These are phyloP conservation scores for Prorops nasuta DNA, from an alignment of 1,140 invertebrate species.

Conservation along the genomic window DNA sequence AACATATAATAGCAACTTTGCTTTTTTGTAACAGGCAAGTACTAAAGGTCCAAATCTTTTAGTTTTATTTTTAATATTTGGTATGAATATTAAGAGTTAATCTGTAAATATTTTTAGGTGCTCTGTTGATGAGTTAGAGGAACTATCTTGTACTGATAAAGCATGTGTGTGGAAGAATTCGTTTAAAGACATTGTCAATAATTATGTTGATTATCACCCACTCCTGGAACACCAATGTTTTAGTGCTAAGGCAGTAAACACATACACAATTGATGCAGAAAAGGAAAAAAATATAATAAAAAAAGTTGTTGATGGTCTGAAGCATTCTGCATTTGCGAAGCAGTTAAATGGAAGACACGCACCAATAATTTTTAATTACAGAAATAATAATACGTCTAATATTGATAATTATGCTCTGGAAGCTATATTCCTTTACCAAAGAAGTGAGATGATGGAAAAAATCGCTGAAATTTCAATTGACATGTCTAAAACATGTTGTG, in stretches of 20 bases:
- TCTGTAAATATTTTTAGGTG: background rate
- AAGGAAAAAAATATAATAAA: background rate
- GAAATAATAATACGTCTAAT: background rate
- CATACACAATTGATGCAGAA: background rate
- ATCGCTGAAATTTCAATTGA: too few species aligned
- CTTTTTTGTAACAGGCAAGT: background rate
- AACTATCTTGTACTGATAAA: constrained; percentile 1
- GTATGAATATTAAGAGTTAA: background rate
- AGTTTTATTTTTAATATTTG: background rate
- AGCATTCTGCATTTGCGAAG: background rate
- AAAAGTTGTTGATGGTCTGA: background rate
- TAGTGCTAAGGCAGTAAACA: background rate
- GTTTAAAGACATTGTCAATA: background rate
- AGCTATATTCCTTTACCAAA: background rate
- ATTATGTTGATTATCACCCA: background rate
- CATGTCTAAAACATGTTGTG: constrained; percentile 5
- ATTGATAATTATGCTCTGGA: background rate
- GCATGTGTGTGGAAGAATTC: constrained; percentile 1
- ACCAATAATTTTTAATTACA: background rate
- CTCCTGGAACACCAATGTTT: background rate
- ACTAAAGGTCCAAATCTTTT: background rate
- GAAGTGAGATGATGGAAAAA: too few species aligned
- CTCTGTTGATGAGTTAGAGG: background rate
- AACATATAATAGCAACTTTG: constrained; percentile 14
- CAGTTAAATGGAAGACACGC: constrained; percentile 1